Percentiles rank a stretch among this genome's conserved stretches.
These are phyloP conservation scores for Platypus cylindrus DNA, from an alignment of 2,888 invertebrate genomes.

Conservation along the genomic window DNA sequence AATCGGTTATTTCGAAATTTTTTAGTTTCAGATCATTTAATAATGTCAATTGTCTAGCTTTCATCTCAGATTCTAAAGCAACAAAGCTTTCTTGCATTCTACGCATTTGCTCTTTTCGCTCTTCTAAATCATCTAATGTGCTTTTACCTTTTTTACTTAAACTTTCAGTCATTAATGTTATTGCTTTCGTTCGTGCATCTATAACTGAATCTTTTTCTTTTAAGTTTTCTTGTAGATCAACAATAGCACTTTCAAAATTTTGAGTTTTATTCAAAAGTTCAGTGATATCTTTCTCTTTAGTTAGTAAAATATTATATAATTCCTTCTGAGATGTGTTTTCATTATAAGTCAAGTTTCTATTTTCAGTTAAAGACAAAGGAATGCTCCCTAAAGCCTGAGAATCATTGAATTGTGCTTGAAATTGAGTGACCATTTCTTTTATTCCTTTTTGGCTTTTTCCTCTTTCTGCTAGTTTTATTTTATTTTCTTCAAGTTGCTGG, in stretches of 20 bases:
- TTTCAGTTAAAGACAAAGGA: constrained; percentile 24
- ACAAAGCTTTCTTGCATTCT: constrained; percentile 70
- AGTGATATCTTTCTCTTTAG: constrained; percentile 49
- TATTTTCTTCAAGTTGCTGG: constrained; percentile 43
- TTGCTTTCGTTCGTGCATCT: constrained; percentile 66
- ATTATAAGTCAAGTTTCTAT: constrained; percentile 28
- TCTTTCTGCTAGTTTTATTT: constrained; percentile 40
- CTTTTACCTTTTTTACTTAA: constrained; percentile 56
- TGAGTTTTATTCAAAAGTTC: constrained; percentile 57
- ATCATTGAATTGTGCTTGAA: constrained; percentile 42
- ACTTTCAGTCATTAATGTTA: constrained; percentile 62
- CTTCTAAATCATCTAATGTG: constrained; percentile 59
- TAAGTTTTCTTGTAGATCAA: constrained; percentile 73
- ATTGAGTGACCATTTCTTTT: constrained; percentile 40
- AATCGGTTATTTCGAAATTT: constrained; percentile 25
- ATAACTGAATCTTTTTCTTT: constrained; percentile 76
- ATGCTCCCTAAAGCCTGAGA: constrained; percentile 33
- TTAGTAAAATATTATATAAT: constrained; percentile 36
- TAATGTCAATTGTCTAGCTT: constrained; percentile 36
- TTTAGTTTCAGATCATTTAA: constrained; percentile 25
- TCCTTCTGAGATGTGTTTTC: constrained; percentile 30
- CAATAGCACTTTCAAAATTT: constrained; percentile 59
- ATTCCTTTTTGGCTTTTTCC: constrained; percentile 40
- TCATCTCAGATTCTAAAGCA: constrained; percentile 55
- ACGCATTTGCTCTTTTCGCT: constrained; percentile 68